Evolutionary conservation across 2,888 invertebrate species (phyloP), one percentile per base, ranked within the genome.

Genomic region (Parthenolecanium corni): DNA sequence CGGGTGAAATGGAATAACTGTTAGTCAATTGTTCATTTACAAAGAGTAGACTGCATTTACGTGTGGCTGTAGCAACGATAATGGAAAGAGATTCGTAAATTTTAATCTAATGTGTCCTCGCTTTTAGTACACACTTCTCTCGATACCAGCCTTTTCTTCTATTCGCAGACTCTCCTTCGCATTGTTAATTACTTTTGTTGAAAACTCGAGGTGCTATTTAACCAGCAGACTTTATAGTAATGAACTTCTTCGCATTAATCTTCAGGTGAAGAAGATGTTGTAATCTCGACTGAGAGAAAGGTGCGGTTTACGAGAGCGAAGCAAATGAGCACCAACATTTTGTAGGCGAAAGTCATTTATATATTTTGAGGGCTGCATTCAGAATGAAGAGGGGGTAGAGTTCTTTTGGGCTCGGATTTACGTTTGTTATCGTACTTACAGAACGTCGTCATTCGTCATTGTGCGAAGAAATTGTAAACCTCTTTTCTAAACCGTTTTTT

Each of bases 231-330:
- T 36, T 36, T 53, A 36, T 38, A 38, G 53, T 53, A 53, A 53
- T 53, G 53, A 53, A 53, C 53, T 53, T 53, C 53, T 53, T 31
- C 53, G 53, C 53, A 53, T 53, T 53, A 53, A 53, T 53, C 53
- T 53, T 20, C 18, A 53, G 53, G 53, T 53, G 53, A 53, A 53
- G 53, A 53, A 53, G 53, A 53, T 53, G 53, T 53, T 53, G 40
- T 53, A 53, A 53, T 53, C 53, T 53, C 53, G 53, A 53, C 31
- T 53, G 53, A 53, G 53, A 38, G 53, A 38, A 53, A 53, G 53
- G 38, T 53, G 38, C 24, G 53, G 53, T 53, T 53, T 53, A 53
- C 53, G 38, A 53, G 38, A 38, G 38, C 53, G 38, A 38, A 53
- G 40, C 24, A 38, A 53, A 38, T 53, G 53, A 38, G 21, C 38